Evolutionary conservation across 2,888 invertebrate species (phyloP).

Genomic region (Hoplodrina ambigua): DNA sequence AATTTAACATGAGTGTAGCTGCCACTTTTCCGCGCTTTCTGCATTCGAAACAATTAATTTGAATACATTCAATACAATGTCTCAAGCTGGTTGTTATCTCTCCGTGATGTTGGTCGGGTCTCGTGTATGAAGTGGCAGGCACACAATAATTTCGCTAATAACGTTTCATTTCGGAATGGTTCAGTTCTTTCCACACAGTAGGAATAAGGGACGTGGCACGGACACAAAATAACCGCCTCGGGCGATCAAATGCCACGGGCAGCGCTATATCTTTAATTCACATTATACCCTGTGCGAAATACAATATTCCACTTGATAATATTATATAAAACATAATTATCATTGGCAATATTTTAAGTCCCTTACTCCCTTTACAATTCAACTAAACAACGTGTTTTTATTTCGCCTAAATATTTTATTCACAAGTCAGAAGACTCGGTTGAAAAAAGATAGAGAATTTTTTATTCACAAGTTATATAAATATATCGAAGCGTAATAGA

Average conservation of each 20-base stretch:
- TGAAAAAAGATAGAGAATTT: conserved; percentile 69
- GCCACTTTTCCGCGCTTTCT: conserved; percentile 71
- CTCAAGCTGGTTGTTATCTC: conserved; percentile 12
- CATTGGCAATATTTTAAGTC: conserved; percentile 85
- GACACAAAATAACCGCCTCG: conserved; percentile 72
- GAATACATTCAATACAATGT: conserved; percentile 37
- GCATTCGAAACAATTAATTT: conserved; percentile 32
- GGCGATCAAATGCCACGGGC: conserved; percentile 69
- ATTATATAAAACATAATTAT: conserved; percentile 82
- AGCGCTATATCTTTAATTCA: conserved; percentile 80
- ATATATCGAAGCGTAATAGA: conserved; percentile 77
- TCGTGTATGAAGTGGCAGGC: conserved; percentile 80
- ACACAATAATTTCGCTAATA: conserved; percentile 80
- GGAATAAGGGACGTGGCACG: conserved; percentile 88
- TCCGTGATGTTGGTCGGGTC: conserved; percentile 16
- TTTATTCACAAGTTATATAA: conserved; percentile 76
- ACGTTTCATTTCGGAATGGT: conserved; percentile 82
- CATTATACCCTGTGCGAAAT: conserved; percentile 89
- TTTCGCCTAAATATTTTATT: conserved; percentile 77
- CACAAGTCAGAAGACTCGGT: conserved; percentile 68
- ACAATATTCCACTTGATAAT: conserved; percentile 83
- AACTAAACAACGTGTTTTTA: conserved; percentile 79
- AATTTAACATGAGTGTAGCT: conserved; percentile 82
- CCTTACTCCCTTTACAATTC: conserved; percentile 86
- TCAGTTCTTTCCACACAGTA: conserved; percentile 86